These are phyloP conservation scores for Ploceus nigricollis DNA, from an alignment of 2,113 vertebrate species.

Conservation along the genomic window DNA sequence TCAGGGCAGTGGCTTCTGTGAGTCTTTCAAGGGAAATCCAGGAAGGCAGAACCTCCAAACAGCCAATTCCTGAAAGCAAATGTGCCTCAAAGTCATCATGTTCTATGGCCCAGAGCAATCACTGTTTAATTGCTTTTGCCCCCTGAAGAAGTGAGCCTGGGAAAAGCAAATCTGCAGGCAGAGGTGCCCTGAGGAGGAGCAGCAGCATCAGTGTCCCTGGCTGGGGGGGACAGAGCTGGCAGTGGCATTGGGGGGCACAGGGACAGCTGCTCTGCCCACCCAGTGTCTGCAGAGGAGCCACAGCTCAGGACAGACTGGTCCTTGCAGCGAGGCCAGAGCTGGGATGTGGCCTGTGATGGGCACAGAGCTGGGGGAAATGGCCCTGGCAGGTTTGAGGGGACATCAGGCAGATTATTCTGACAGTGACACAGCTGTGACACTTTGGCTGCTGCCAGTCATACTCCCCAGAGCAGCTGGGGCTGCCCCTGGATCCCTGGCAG, in stretches of 20 bases:
- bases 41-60: background rate
- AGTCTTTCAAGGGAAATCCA: background rate
- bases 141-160: background rate
- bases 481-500: background rate
- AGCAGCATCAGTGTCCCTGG: background rate
- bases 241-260: rapidly evolving
- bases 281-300: rapidly evolving
- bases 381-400: background rate
- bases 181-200: background rate
- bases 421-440: rapidly evolving
- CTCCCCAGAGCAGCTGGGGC: background rate
- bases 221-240: background rate
- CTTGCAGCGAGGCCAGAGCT: background rate
- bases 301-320: background rate
- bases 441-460: rapidly evolving
- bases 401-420: rapidly evolving
- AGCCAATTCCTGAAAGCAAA: background rate
- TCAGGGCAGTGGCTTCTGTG: background rate
- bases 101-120: background rate
- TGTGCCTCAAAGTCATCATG: background rate
- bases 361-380: background rate
- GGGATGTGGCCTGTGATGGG: rapidly evolving
- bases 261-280: background rate
- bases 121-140: background rate
- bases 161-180: background rate